Conservation (phyloP, 2,113 vertebrate genomes). For the Pedionomus torquatus region DNA sequence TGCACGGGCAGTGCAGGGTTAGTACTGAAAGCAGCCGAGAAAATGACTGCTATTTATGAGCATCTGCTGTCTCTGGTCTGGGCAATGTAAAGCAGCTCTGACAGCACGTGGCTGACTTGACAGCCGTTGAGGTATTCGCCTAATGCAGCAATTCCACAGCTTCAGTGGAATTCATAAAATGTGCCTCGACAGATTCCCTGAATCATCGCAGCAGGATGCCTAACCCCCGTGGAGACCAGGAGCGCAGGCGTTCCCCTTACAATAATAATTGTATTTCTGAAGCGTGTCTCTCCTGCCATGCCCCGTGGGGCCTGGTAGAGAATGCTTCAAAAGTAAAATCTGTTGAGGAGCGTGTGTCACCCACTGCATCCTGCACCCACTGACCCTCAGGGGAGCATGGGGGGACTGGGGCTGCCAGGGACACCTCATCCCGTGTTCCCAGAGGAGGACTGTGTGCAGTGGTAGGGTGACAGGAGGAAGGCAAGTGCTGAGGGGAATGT, state of each 20-base stretch:
- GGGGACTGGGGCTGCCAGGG: fast-evolving
- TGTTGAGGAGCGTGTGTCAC: fast-evolving
- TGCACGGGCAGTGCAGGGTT: not conserved
- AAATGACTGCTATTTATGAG: not conserved
- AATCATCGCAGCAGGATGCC: not conserved
- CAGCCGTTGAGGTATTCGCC: not conserved
- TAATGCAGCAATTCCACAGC: conserved; percentile 14
- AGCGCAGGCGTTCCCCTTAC: not conserved
- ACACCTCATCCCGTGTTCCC: fast-evolving
- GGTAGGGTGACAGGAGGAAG: not conserved
- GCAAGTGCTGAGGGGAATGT: fast-evolving
- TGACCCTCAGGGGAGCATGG: not conserved
- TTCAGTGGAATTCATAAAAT: not conserved
- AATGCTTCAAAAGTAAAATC: fast-evolving
- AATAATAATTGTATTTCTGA: not conserved
- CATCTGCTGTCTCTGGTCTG: not conserved
- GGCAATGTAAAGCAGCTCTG: not conserved
- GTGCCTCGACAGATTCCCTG: not conserved
- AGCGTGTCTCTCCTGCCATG: not conserved
- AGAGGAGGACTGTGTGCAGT: fast-evolving
- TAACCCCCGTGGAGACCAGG: not conserved
- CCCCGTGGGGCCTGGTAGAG: fast-evolving
- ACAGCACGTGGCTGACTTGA: not conserved
- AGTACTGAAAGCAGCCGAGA: not conserved
- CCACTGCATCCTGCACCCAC: not conserved